Evolutionary conservation across 2,888 invertebrate genomes (phyloP), one percentile per base, ranked within the genome.

Genomic region (Tetragonula carbonaria): DNA sequence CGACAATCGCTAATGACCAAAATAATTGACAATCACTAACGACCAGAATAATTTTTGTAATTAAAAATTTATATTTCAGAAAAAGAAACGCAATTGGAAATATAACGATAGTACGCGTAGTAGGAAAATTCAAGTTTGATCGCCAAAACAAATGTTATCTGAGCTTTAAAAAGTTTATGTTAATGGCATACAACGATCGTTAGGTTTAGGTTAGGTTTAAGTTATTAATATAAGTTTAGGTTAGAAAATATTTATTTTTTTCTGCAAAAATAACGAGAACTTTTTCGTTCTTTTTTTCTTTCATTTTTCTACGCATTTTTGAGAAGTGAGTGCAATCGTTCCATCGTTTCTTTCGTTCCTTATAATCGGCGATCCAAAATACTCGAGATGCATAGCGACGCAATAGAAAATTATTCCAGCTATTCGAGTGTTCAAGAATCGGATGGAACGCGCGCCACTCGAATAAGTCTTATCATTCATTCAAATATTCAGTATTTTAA

Each of bases 251-350:
- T 62, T 74, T 38, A 38, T 38, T 38, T 8, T 38, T 70, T 45
- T 28, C 53, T 50, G 45, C 74, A 59, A 72, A 33, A 75, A 82
- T 80, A 66, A 80, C 55, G 63, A 53, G 50, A 57, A 72, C 38
- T 23, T 28, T 59, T 33, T 16, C 16, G 8, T 33, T 50, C 14
- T 21, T 23, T 53, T 65, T 4, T n/a, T 50, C 2, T 53, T 18
- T 53, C 6, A 18, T 18, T 18, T 16, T 16, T 23, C 53, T 23
- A n/a, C n/a, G n/a, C 55, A 50, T 59, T 74, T 80, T 74, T 74
- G 74, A 59, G 45, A 59, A 74, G 74, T 33, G 63, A 18, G 65
- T 28, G 28, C 62, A 65, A 70, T 55, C 28, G 70, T 4, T 45
- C 18, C 55, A 23, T 33, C 33, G n/a, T 82, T 74, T 82, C 63